Percentiles rank a stretch among this genome's conserved stretches.
phyloP scores from a whole-genome alignment of 2,113 vertebrate species.

The Tyto alba region DNA sequence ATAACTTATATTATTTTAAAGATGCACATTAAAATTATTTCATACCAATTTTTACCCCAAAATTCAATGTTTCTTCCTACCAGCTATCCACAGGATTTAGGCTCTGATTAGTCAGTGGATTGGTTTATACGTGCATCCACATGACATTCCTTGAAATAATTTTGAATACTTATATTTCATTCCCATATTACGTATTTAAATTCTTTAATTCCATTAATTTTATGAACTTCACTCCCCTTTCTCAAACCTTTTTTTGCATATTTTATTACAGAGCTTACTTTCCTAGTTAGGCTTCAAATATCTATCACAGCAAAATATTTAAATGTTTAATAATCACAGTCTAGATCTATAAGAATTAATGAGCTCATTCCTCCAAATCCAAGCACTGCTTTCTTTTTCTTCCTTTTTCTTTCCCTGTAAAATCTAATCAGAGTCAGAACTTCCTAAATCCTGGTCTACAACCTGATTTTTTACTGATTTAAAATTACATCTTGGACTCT shows the following conservation, averaged over 20 bases:
- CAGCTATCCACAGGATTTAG: not conserved
- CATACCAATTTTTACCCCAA: fast-evolving
- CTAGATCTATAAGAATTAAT: not conserved
- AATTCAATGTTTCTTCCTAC: not conserved
- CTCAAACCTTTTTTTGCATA: not conserved
- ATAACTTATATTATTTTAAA: not conserved
- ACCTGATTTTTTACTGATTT: not conserved
- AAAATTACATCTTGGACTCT: not conserved
- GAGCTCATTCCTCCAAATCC: not conserved
- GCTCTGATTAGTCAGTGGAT: not conserved
- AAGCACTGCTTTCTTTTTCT: not conserved
- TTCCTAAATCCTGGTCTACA: not conserved
- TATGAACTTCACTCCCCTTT: not conserved
- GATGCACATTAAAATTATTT: not conserved
- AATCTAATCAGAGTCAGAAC: not conserved
- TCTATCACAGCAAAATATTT: not conserved
- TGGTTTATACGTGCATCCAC: not conserved
- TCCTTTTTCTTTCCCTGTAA: not conserved
- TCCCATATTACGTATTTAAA: not conserved
- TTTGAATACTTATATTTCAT: not conserved
- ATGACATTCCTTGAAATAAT: not conserved
- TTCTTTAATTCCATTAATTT: not conserved
- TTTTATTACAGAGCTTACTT: not conserved
- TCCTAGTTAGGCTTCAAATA: not conserved
- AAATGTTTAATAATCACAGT: not conserved